Conservation (phyloP, 2,888 invertebrate genomes). For the Tipula vernalis region DNA sequence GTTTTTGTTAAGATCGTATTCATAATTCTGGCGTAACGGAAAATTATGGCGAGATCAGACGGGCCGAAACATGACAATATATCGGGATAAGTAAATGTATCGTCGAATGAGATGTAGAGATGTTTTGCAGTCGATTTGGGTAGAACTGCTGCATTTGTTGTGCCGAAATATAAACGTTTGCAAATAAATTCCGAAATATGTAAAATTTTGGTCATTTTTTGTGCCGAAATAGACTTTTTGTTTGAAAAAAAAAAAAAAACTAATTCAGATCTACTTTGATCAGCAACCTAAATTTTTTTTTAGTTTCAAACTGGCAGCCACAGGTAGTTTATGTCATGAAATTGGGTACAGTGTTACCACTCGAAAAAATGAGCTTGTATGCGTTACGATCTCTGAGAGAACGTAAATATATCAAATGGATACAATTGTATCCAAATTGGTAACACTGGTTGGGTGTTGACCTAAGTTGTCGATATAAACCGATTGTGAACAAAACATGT, state of each 20-base stretch:
- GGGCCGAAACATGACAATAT: constrained; percentile 87
- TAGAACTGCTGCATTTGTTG: constrained; percentile 47
- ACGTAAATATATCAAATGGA: too few species aligned
- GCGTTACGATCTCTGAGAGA: too few species aligned
- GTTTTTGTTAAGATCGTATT: constrained; percentile 57
- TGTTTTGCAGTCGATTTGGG: constrained; percentile 52
- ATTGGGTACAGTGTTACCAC: too few species aligned
- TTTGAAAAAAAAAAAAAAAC: neutral
- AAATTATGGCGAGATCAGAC: constrained; percentile 72
- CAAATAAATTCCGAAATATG: constrained; percentile 35
- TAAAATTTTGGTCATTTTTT: neutral
- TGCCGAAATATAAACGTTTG: constrained; percentile 67
- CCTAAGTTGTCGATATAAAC: too few species aligned
- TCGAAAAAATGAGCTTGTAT: too few species aligned
- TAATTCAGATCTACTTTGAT: too few species aligned
- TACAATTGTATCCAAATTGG: too few species aligned
- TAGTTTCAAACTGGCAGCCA: too few species aligned
- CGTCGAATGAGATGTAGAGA: constrained; percentile 67
- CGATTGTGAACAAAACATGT: too few species aligned
- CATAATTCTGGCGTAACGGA: constrained; percentile 66
- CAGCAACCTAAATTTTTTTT: too few species aligned
- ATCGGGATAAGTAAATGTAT: constrained; percentile 68
- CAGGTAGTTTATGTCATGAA: too few species aligned
- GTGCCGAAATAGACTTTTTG: neutral
- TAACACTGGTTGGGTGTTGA: too few species aligned